phyloP scores from a whole-genome alignment of 1,140 invertebrate genomes.

The Sweltsa coloradensis region DNA sequence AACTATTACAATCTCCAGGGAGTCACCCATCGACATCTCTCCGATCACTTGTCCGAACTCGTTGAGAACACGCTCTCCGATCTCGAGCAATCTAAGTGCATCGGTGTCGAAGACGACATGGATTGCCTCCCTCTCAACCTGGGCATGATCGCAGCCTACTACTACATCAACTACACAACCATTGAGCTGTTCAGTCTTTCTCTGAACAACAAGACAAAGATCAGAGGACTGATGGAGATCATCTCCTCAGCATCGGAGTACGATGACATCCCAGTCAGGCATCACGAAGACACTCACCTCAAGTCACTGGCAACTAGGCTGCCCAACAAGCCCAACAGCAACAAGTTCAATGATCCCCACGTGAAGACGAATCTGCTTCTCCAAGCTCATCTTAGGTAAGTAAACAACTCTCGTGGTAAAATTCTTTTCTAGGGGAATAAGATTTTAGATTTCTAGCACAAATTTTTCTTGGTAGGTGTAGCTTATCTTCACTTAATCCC shows the following conservation, averaged over 20 bases:
- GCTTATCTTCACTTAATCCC: too few relatives aligned
- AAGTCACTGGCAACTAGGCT: conserved; percentile 63
- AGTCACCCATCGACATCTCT: conserved; percentile 91
- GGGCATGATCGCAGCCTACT: conserved; percentile 99
- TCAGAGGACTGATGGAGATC: conserved; percentile 92
- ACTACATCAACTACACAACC: conserved; percentile 99
- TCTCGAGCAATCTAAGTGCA: conserved; percentile 95
- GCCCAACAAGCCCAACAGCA: conserved; percentile 53
- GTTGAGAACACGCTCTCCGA: conserved; percentile 94
- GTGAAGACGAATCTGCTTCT: conserved; percentile 93
- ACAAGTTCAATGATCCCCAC: conserved; percentile 90
- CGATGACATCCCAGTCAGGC: conserved; percentile 84
- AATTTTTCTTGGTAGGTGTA: too few relatives aligned
- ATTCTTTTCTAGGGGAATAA: too few relatives aligned
- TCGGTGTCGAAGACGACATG: conserved; percentile 96
- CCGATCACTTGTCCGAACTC: conserved; percentile 95
- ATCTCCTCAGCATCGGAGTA: conserved; percentile 97
- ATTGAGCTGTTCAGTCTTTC: conserved; percentile 97
- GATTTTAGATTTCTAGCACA: too few relatives aligned
- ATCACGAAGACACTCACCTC: conserved; percentile 87
- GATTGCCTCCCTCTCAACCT: conserved; percentile 91
- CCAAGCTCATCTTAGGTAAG: too few relatives aligned
- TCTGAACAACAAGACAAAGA: conserved; percentile 94
- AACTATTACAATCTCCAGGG: conserved; percentile 99
- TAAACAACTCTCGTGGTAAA: too few relatives aligned